Base-by-base conservation (phyloP, 2,113 vertebrate species). In the Apaloderma vittatum region DNA sequence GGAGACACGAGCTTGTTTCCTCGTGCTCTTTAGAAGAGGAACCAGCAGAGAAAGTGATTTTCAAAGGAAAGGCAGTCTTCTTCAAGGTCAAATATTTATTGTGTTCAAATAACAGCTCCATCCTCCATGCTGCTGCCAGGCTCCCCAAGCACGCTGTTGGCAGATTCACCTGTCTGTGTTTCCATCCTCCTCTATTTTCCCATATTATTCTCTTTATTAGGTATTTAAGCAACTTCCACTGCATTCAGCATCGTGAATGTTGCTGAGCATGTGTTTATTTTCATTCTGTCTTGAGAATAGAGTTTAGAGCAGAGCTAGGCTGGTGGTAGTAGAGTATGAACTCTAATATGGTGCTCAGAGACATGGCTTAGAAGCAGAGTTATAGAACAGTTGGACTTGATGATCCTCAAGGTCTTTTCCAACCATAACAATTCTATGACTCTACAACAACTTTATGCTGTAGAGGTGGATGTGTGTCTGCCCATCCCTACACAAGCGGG, bases 41-140 rank as follows among this genome's bases (percentile, higher is more conserved):
- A 67, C 43, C 63, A 62, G 34, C n/a, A 36, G 36, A 91, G 68
- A 98, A 98, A 97, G 96, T 98, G 96, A 98, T 97, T 97, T 98
- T 97, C 89, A 75, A 57, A 29, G n/a, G 37, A 54, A 54, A 40
- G 46, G 34, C 4, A 70, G 6, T 37, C 73, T 54, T 34, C 57
- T 67, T 94, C 49, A 94, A 93, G 86, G 94, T 90, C 81, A 84
- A 70, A 19, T 72, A n/a, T n/a, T 79, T 40, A 21, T 23, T 57
- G 21, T 58, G 32, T 62, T 89, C 45, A 45, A 45, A 15, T 45
- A 55, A 14, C 32, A 80, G 6, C 23, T 79, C 30, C 10, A 8
- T 46, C 29, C 9, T 79, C 29, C 57, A 5, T 0, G 0, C 26
- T 66, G 26, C 37, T 86, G 51, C 71, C 37, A 55, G 49, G 26